phyloP scores from a whole-genome alignment of 1,140 invertebrate species.

The Camponotus floridanus region DNA sequence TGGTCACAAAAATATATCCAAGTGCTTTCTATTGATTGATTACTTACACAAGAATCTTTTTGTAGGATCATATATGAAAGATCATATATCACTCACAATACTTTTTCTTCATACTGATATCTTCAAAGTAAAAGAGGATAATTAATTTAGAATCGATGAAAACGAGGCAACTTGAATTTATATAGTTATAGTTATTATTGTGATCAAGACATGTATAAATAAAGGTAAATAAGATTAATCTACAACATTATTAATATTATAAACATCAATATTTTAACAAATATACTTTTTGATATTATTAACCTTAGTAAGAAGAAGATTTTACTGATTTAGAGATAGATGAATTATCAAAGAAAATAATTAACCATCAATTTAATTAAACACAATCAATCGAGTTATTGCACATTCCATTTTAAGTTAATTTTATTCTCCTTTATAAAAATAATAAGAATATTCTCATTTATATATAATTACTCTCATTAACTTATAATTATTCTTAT shows the following conservation, averaged over 20 bases:
- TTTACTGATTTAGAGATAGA: not conserved
- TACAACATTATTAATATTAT: not conserved
- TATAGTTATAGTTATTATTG: not conserved
- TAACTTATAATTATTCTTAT: too few relatives aligned
- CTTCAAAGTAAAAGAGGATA: not conserved
- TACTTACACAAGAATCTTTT: not conserved
- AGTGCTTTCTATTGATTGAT: conserved; percentile 36
- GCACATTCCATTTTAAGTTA: not conserved
- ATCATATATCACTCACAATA: conserved; percentile 3
- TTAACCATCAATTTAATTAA: not conserved
- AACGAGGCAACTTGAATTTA: not conserved
- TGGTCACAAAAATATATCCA: conserved; percentile 24
- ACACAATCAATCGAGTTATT: not conserved
- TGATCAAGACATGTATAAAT: not conserved
- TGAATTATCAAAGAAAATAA: not conserved
- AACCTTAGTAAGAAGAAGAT: not conserved
- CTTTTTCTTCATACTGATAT: not conserved
- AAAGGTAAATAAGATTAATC: not conserved
- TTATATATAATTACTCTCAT: not conserved
- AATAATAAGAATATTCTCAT: not conserved
- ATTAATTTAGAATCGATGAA: conserved; percentile 6
- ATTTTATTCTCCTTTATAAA: not conserved
- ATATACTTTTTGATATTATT: not conserved
- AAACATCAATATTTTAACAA: not conserved
- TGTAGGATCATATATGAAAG: not conserved